Evolutionary conservation across 2,888 invertebrate species (phyloP).

Genomic region (Melolontha melolontha): DNA sequence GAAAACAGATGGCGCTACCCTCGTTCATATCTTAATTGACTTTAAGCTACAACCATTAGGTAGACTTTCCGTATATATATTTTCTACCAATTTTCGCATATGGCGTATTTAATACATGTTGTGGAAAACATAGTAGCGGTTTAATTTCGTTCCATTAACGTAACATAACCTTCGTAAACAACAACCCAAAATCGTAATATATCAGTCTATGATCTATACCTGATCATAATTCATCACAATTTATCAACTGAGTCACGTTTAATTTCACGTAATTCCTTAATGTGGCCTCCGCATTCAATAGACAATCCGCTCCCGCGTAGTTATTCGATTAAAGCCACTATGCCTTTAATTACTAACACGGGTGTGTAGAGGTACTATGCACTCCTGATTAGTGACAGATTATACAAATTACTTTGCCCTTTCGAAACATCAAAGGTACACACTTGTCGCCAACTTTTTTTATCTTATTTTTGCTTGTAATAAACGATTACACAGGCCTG

Average conservation of each 20-base stretch:
- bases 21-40: too few relatives aligned
- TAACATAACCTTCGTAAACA: conserved; percentile 2
- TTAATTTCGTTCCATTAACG: neutral
- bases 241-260: conserved; percentile 17
- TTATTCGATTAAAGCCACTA: conserved; percentile 11
- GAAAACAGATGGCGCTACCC: too few relatives aligned
- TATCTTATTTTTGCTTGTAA: too few relatives aligned
- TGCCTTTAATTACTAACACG: conserved; percentile 25
- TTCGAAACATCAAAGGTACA: neutral
- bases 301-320: conserved; percentile 10
- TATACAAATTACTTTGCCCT: conserved; percentile 17
- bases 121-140: neutral
- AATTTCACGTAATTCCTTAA: conserved; percentile 12
- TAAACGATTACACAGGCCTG: too few relatives aligned
- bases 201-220: conserved; percentile 5
- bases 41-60: too few relatives aligned
- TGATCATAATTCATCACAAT: conserved; percentile 20
- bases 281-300: conserved; percentile 9
- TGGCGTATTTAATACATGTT: conserved; percentile 1
- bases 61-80: neutral
- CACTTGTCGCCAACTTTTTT: too few relatives aligned
- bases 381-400: conserved; percentile 12
- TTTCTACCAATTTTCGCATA: neutral
- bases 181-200: neutral
- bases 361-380: conserved; percentile 3